These are phyloP conservation scores for Ariolimax columbianus DNA, from an alignment of 2,888 invertebrate genomes.

Conservation along the genomic window DNA sequence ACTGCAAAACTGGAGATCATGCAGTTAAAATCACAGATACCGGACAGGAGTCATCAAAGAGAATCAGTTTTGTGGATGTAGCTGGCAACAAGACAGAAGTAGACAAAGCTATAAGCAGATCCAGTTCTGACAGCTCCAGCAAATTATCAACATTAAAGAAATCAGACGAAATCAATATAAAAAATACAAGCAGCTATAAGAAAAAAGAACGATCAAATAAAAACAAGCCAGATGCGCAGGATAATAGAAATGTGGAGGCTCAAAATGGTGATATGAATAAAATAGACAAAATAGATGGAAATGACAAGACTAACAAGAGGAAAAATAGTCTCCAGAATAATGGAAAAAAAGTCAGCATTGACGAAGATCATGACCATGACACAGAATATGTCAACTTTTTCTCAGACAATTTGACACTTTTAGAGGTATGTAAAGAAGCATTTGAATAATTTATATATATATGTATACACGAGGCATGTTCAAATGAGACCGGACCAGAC, in stretches of 20 bases:
- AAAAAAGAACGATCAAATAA: not conserved
- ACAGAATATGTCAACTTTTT: slow-evolving; percentile 19
- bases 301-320: not conserved
- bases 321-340: not conserved
- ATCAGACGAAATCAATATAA: not conserved
- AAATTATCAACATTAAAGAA: not conserved
- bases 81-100: not conserved
- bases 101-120: not conserved
- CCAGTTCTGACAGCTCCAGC: not conserved
- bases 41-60: not conserved
- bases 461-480: too few relatives aligned
- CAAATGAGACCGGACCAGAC: too few relatives aligned
- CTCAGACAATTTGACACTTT: not conserved
- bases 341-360: not conserved
- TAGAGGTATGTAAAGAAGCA: slow-evolving; percentile 20
- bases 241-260: not conserved
- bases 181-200: not conserved
- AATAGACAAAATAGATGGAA: not conserved
- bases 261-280: not conserved
- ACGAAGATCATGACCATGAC: not conserved
- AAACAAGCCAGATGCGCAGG: not conserved
- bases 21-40: not conserved
- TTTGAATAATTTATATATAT: not conserved
- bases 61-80: not conserved
- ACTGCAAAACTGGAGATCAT: not conserved